Evolutionary conservation across 2,797 vertebrate genomes (phyloP), one percentile per base, ranked within the genome.

Genomic region (Gymnocypris eckloni): DNA sequence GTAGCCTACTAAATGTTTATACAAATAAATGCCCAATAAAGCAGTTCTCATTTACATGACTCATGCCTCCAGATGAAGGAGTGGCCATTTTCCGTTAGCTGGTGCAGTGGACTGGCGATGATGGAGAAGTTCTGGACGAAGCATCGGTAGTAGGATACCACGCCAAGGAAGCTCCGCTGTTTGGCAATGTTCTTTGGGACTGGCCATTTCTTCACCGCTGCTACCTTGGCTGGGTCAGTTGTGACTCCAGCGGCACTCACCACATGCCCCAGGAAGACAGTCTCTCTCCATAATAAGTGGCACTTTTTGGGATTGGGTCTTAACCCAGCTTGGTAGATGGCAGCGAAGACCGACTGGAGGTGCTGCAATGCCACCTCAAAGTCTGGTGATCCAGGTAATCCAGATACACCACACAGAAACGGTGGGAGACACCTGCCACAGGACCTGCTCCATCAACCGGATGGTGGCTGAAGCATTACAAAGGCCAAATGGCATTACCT

Each of bases 261-360:
- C 1, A 87, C 39, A 28, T 82, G 86, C 0, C 87, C 81, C 45
- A 87, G 39, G 4, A 84, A 87, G 0, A 7, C 56, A 0, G 52
- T 59, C 25, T 70, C 3, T 4, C 22, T 6, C 39, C 76, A 67
- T 11, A 88, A 84, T 6, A 88, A 48, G 9, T 41, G 41, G 41
- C 81, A 87, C 43, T 87, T 86, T 3, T 9, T 28, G 22, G 61
- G 72, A 22, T 87, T 86, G 2, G 86, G 28, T 8, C 84, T 72
- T 18, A 89, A 1, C 1, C 59, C 67, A 22, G 73, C 64, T 10
- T 12, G 13, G 5, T 7, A 1, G 2, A 86, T 64, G 15, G 16
- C 11, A 22, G 15, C 1, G 1, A 88, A 88, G 0, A 89, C 82
- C 16, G 28, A 28, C 12, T 71, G 37, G 22, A 88, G 39, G 52